Evolutionary conservation across 2,797 vertebrate genomes (phyloP), one percentile per base, ranked within the genome.

Genomic region (Helarctos malayanus): DNA sequence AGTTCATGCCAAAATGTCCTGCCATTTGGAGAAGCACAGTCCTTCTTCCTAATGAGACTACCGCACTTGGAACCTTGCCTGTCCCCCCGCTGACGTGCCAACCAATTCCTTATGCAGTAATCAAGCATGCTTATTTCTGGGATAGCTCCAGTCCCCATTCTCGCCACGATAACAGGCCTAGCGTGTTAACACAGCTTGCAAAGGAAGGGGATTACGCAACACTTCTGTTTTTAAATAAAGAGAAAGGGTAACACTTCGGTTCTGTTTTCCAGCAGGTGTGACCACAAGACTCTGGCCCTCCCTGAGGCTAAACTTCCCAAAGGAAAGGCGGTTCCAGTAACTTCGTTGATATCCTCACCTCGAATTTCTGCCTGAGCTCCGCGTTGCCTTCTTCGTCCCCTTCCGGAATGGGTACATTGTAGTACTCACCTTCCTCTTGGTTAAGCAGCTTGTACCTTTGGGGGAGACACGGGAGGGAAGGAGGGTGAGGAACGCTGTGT

Each of bases 401-500:
- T 95, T 99, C 99, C 0, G 99, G 99, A 97, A 99, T 99, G 89
- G 99, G 99, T 12, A 99, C 99, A 0, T 99, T 99, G 98, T 99
- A 99, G 98, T 99, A 99, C 98, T 99, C 99, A 0, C 99, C 99
- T 98, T 99, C 99, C 95, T 99, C 99, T 95, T 99, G 99, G 98
- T 99, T 99, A 94, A 99, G 99, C 98, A 99, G 81, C 97, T 99
- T 99, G 98, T 99, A 99, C 99, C 99, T 99, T 97, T 12, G 73
- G 81, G 73, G 81, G 76, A 61, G 11, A 85, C 69, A 97, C 0
- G 1, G 54, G 87, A 41, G 47, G 59, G 41, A 41, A 11, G 23
- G 0, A 0, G 6, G 35, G 47, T 88, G 27, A 61, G 52, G 52
- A 0, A 5, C 0, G 0, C 1, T 5, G 61, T 0, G 2, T 14